A percentile compares a stretch with the other conserved stretches of the same genome.
These are phyloP conservation scores for Nesospiza acunhae DNA, from an alignment of 2,113 vertebrate species.

Conservation along the genomic window DNA sequence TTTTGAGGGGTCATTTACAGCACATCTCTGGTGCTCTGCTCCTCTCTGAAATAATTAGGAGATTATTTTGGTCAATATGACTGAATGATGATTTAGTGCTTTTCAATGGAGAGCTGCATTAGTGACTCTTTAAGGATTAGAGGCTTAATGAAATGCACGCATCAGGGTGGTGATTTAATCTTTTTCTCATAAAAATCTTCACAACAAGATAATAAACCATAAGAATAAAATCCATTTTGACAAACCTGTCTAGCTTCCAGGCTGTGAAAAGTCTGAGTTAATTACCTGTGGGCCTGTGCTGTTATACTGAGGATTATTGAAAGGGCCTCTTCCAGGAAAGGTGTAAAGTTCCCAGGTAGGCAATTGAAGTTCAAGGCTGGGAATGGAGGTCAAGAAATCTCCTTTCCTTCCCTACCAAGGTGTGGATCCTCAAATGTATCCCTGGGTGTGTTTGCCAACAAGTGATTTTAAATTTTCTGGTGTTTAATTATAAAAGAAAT, in stretches of 20 bases:
- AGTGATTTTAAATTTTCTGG: neutral
- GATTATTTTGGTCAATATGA: conserved; percentile 66
- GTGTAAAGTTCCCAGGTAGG: neutral
- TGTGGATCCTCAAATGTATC: neutral
- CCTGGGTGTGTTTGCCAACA: neutral
- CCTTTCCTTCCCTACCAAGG: neutral
- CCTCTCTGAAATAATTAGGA: conserved; percentile 61
- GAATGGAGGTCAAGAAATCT: neutral
- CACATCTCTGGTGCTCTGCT: neutral
- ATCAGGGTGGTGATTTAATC: conserved; percentile 71
- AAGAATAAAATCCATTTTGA: conserved; percentile 72
- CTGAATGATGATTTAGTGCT: conserved; percentile 63
- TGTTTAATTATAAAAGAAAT: neutral
- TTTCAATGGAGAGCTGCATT: conserved; percentile 66
- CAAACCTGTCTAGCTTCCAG: conserved; percentile 57
- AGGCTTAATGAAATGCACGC: conserved; percentile 73
- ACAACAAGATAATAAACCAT: conserved; percentile 72
- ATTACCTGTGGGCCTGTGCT: conserved; percentile 52
- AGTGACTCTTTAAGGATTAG: conserved; percentile 74
- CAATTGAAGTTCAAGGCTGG: neutral
- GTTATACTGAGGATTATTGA: neutral
- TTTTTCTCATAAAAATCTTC: conserved; percentile 71
- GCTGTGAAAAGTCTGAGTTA: conserved; percentile 34
- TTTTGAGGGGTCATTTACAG: neutral
- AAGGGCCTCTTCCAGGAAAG: neutral